These are phyloP conservation scores for Pantherophis guttatus DNA, from an alignment of 2,113 vertebrate species.

Conservation along the genomic window DNA sequence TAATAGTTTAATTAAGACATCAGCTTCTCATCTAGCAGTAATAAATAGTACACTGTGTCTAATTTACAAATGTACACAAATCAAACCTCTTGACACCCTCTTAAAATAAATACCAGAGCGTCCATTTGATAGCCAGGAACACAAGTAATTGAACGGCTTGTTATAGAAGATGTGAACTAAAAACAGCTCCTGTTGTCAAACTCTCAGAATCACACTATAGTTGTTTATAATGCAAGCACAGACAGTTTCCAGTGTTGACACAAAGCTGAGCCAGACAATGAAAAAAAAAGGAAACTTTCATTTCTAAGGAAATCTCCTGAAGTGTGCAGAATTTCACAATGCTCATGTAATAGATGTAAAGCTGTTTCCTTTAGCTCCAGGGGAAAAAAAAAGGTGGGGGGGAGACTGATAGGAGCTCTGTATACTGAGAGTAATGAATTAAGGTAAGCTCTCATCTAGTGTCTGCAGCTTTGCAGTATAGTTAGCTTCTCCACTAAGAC, in stretches of 20 bases:
- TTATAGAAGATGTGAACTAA: neutral
- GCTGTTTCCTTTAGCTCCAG: neutral
- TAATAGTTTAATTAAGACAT: constrained; percentile 26
- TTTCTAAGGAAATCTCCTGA: neutral
- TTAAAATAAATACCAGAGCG: constrained; percentile 11
- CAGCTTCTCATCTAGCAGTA: neutral
- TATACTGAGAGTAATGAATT: neutral
- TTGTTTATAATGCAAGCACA: neutral
- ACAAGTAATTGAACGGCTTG: constrained; percentile 1
- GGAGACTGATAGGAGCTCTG: neutral
- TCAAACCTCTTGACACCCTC: neutral
- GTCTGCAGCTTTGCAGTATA: neutral
- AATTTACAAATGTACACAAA: constrained; percentile 21
- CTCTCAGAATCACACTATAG: neutral
- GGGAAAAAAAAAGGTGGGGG: neutral
- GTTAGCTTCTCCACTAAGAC: neutral
- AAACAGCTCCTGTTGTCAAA: constrained; percentile 9
- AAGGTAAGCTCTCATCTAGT: neutral
- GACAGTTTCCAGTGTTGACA: neutral
- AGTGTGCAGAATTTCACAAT: constrained; percentile 17
- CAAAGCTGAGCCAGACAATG: neutral
- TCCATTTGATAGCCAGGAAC: neutral
- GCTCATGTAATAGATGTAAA: neutral
- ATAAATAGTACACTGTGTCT: constrained; percentile 18
- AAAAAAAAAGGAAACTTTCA: neutral